phyloP scores from a whole-genome alignment of 1,140 invertebrate genomes.

The Panulirus ornatus region DNA sequence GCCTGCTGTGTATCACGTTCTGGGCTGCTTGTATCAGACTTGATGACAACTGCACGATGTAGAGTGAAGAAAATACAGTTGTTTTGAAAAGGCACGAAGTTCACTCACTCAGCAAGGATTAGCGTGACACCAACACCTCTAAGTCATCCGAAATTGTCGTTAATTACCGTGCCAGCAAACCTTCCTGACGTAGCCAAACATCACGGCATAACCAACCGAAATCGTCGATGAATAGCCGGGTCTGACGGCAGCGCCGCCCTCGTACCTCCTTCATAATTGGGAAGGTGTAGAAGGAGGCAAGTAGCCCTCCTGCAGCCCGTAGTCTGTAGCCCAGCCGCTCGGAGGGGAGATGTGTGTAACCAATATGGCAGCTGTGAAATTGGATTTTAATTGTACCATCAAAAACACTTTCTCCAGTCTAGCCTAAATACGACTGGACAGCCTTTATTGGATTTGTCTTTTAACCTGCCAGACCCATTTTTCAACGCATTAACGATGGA shows the following conservation, averaged over 20 bases:
- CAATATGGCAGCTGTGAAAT: constrained; percentile 70
- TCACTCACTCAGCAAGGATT: not conserved
- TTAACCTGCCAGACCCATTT: constrained; percentile 55
- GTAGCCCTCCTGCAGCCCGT: not conserved
- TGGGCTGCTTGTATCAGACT: too few relatives aligned
- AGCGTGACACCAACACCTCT: not conserved
- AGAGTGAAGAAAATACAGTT: too few relatives aligned
- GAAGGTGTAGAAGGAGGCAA: not conserved
- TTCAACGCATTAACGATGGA: constrained; percentile 41
- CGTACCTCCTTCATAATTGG: not conserved
- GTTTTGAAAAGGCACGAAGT: too few relatives aligned
- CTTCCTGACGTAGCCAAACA: not conserved
- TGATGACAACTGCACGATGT: too few relatives aligned
- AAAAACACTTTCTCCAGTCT: constrained; percentile 50
- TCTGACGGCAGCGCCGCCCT: not conserved
- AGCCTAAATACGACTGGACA: constrained; percentile 43
- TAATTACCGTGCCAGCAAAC: constrained; percentile 18
- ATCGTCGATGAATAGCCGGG: not conserved
- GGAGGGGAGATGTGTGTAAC: constrained; percentile 45
- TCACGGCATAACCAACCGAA: not conserved
- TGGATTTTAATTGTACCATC: constrained; percentile 69
- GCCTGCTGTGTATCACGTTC: too few relatives aligned
- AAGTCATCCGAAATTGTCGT: not conserved
- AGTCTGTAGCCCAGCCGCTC: not conserved
- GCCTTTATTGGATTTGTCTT: constrained; percentile 64